Evolutionary conservation across 2,797 vertebrate species (phyloP), one percentile per base, ranked within the genome.

Genomic region (Ctenosaura bakeri): DNA sequence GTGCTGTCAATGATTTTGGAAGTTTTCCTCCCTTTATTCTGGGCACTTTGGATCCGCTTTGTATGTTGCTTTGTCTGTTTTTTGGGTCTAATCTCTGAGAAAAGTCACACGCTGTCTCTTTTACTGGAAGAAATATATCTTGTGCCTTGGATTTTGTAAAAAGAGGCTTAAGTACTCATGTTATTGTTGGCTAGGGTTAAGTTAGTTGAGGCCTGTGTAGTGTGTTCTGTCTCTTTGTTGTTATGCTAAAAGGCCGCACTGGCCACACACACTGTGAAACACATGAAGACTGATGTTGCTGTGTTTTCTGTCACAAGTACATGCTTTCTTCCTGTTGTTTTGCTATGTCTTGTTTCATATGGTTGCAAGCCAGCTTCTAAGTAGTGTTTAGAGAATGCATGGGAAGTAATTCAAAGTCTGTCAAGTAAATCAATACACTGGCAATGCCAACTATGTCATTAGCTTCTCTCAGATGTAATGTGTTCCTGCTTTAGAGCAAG

Each of bases 201-300:
- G 42, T 46, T 46, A 46, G 42, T 46, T 46, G 42, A 4, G 42
- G 4, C 42, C 42, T 46, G 42, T 46, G 42, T 4, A 46, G 4
- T 46, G 42, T 46, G 42, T 46, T 46, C 42, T 46, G 42, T 46
- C 42, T 46, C 42, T 46, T 46, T 46, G 42, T 46, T 46, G 42
- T 46, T 46, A 4, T 46, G 42, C 42, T 46, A 46, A 46, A 46
- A 4, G 42, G 42, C 42, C 4, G 42, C 42, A 46, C 42, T 46
- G 42, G 42, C 2, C 42, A 46, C 38, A 76, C 74, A 0, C 62
- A 77, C 62, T 0, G 0, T 42, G 86, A 13, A 56, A 10, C 0
- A 0, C 64, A 89, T 35, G 87, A 77, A 85, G 29, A 29, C 3
- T 6, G 9, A 59, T 59, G 26, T 77, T 78, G n/a, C 35, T 52